Evolutionary conservation across 1,140 invertebrate genomes (phyloP).

Genomic region (Pogonognathellus flavescens): DNA sequence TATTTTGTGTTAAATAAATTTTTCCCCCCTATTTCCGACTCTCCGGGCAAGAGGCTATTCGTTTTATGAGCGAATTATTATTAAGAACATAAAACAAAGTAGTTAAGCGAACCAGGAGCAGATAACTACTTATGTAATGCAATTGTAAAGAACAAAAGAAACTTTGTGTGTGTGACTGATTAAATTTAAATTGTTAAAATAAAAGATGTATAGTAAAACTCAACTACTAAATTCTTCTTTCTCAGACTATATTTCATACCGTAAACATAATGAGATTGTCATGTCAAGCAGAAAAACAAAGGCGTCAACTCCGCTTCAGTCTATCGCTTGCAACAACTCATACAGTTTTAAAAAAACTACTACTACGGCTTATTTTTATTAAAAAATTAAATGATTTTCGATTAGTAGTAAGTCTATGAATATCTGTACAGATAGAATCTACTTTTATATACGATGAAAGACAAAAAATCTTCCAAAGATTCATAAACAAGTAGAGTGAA

Average conservation of each 20-base stretch:
- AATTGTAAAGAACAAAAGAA: constrained; percentile 7
- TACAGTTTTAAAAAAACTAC: too few species aligned
- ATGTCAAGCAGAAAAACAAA: neutral
- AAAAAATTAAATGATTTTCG: too few species aligned
- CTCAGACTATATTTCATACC: neutral
- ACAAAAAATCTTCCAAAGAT: too few species aligned
- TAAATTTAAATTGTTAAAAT: neutral
- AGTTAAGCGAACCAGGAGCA: neutral
- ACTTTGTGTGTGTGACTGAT: neutral
- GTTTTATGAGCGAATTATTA: constrained; percentile 27
- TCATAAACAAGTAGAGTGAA: too few species aligned
- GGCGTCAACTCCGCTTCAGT: neutral
- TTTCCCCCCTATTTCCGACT: neutral
- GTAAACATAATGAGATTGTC: constrained; percentile 34
- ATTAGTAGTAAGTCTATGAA: too few species aligned
- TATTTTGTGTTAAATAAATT: too few species aligned
- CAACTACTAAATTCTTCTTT: constrained; percentile 21
- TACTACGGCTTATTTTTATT: too few species aligned
- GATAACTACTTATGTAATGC: constrained; percentile 13
- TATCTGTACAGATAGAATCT: too few species aligned
- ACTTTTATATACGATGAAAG: too few species aligned
- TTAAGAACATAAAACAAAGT: neutral
- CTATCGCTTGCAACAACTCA: too few species aligned
- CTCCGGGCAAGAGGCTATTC: constrained; percentile 4
- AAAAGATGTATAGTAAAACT: neutral